These are phyloP conservation scores for Heteronetta atricapilla DNA, from an alignment of 2,113 vertebrate genomes.

Conservation along the genomic window DNA sequence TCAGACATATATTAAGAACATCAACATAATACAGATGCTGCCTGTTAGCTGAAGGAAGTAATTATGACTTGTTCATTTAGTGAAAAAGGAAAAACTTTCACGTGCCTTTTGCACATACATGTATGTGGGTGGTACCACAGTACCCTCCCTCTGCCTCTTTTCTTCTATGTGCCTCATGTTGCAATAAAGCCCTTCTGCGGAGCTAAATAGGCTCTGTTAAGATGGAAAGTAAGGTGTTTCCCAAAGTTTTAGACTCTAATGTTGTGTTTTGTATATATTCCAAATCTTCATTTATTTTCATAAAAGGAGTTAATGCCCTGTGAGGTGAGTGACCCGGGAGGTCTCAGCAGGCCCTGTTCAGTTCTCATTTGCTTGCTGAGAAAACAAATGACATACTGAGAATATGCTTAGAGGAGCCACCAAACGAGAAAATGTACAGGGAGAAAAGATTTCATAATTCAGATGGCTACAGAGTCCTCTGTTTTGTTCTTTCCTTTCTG, in stretches of 20 bases:
- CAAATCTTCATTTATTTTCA: neutral
- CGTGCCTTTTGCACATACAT: neutral
- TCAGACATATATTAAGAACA: neutral
- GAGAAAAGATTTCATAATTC: neutral
- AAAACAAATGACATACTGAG: neutral
- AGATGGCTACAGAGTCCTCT: neutral
- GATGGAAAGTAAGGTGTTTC: neutral
- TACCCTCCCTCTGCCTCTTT: neutral
- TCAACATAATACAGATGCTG: neutral
- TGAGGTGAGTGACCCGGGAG: neutral
- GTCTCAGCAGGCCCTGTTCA: neutral
- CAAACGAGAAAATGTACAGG: neutral
- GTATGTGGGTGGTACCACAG: neutral
- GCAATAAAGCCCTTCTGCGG: neutral
- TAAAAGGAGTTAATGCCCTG: neutral
- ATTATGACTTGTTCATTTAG: neutral
- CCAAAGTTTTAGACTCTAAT: neutral
- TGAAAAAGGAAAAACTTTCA: neutral
- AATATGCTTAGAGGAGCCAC: neutral
- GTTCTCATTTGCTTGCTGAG: neutral
- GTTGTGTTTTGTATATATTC: neutral
- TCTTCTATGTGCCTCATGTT: accelerated
- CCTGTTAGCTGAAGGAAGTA: neutral
- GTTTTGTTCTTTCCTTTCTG: neutral
- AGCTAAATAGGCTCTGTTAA: neutral